These are phyloP conservation scores for Pyralis farinalis DNA, from an alignment of 2,888 invertebrate genomes.

Conservation along the genomic window DNA sequence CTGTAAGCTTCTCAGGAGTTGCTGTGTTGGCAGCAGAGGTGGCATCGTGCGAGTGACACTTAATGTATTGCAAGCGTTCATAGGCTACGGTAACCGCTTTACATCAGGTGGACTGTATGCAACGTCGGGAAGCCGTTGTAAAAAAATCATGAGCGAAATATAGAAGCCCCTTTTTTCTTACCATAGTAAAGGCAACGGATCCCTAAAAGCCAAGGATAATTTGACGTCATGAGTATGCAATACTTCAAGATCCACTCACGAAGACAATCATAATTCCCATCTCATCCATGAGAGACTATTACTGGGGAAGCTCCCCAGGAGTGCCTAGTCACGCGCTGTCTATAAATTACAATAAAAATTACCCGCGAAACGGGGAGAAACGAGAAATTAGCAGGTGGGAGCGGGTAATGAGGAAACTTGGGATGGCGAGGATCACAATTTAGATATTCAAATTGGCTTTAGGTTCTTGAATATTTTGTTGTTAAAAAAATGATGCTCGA, in stretches of 20 bases:
- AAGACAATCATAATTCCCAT: constrained; percentile 46
- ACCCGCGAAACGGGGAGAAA: constrained; percentile 48
- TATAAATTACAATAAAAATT: constrained; percentile 75
- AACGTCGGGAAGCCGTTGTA: too few relatives aligned
- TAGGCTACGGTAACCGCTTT: too few relatives aligned
- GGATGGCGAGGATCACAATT: constrained; percentile 65
- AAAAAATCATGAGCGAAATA: too few relatives aligned
- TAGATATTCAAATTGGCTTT: constrained; percentile 74
- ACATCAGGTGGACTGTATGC: too few relatives aligned
- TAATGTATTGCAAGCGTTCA: too few relatives aligned
- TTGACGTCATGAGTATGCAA: neutral
- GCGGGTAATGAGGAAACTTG: constrained; percentile 70
- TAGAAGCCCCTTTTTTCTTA: too few relatives aligned
- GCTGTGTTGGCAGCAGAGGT: too few relatives aligned
- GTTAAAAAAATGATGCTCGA: neutral
- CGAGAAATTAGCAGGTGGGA: constrained; percentile 70
- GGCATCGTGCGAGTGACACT: too few relatives aligned
- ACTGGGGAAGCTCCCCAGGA: constrained; percentile 37
- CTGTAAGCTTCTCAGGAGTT: too few relatives aligned
- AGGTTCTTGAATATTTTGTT: neutral
- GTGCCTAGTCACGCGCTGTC: constrained; percentile 69
- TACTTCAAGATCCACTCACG: constrained; percentile 6
- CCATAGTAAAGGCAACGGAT: too few relatives aligned
- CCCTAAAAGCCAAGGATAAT: neutral
- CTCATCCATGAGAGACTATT: constrained; percentile 35